phyloP scores from a whole-genome alignment of 92 coral and sea anemone genomes.

The Umimayanthus kanabou region DNA sequence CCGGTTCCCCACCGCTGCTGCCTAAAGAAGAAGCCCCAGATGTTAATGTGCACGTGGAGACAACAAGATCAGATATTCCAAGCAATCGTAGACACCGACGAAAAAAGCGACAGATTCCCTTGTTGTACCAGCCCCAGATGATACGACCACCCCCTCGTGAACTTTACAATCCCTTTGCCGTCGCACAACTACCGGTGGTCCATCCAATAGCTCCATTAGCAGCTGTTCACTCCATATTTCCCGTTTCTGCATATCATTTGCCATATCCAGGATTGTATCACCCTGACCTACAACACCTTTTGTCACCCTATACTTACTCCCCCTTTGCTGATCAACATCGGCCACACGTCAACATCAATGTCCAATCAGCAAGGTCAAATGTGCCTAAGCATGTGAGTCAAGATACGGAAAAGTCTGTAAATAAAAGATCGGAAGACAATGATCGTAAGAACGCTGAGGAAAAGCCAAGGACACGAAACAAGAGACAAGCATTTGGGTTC shows the following conservation, averaged over 20 bases:
- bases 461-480: neutral
- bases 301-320: conserved; percentile 40
- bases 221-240: conserved; percentile 7
- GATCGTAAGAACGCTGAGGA: neutral
- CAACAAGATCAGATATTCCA: conserved; percentile 83
- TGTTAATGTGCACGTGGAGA: conserved; percentile 80
- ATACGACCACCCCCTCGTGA: conserved; percentile 48
- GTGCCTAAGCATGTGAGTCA: conserved; percentile 52
- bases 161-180: conserved; percentile 27
- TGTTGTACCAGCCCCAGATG: conserved; percentile 52
- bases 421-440: conserved; percentile 54
- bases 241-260: conserved; percentile 7
- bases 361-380: conserved; percentile 82
- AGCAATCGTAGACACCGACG: conserved; percentile 29
- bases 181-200: neutral
- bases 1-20: conserved; percentile 2
- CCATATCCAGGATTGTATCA: conserved; percentile 22
- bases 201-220: conserved; percentile 27
- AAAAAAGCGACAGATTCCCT: conserved; percentile 61
- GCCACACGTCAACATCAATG: conserved; percentile 92
- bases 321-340: conserved; percentile 48
- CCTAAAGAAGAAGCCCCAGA: conserved; percentile 45
- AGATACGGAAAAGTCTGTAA: conserved; percentile 41
- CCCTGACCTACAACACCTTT: conserved; percentile 16
- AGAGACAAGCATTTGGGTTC: conserved; percentile 8